Evolutionary conservation across 2,888 invertebrate species (phyloP).

Genomic region (Boloria selene): DNA sequence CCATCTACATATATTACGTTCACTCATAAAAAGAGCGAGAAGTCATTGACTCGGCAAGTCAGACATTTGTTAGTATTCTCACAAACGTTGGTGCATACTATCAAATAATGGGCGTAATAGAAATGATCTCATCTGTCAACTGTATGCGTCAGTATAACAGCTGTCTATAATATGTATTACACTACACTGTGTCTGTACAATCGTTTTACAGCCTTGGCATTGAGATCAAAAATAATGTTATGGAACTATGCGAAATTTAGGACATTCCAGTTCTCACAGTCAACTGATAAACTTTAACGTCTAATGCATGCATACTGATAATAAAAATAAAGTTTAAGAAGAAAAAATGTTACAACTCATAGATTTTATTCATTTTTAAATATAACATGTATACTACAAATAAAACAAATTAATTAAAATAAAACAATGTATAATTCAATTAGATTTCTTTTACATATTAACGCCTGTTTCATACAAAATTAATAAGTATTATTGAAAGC

Average conservation of each 20-base stretch:
- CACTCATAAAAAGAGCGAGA: not conserved
- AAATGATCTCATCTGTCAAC: slow-evolving; percentile 34
- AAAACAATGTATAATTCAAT: too few species aligned
- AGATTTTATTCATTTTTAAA: not conserved
- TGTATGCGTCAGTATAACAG: slow-evolving; percentile 28
- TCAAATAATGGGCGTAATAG: slow-evolving; percentile 33
- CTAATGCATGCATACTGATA: too few species aligned
- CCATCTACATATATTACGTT: too few species aligned
- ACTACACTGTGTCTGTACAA: slow-evolving; percentile 4
- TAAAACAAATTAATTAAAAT: too few species aligned
- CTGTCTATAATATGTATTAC: slow-evolving; percentile 10
- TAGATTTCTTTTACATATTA: not conserved
- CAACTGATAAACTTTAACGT: too few species aligned
- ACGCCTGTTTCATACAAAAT: slow-evolving; percentile 1
- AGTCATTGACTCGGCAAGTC: slow-evolving; percentile 1
- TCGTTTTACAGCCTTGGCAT: not conserved
- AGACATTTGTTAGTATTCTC: slow-evolving; percentile 2
- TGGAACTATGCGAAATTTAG: too few species aligned
- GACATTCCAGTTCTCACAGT: too few species aligned
- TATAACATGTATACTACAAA: too few species aligned
- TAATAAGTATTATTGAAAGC: not conserved
- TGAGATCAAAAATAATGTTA: too few species aligned
- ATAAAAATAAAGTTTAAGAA: too few species aligned
- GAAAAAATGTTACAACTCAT: too few species aligned
- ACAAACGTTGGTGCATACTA: slow-evolving; percentile 16